Percentiles rank a stretch among this genome's conserved stretches.
Conservation (phyloP, 2,888 invertebrate genomes). For the Tetheella fluctuosa region DNA sequence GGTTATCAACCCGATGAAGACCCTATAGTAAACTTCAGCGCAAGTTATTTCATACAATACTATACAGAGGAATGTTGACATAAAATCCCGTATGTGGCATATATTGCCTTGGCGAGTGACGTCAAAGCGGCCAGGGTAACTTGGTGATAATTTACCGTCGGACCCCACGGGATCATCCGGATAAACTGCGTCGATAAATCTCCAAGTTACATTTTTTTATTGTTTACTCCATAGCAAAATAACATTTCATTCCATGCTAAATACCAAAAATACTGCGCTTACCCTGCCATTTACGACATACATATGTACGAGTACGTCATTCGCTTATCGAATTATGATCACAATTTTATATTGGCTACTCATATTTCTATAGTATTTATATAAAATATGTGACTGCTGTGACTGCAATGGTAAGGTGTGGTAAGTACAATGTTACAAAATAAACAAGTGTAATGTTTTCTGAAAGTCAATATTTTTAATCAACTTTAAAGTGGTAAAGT, state of each 20-base stretch:
- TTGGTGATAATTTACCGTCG: slow-evolving; percentile 58
- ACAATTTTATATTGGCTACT: slow-evolving; percentile 16
- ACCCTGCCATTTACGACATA: slow-evolving; percentile 30
- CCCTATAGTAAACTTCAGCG: neutral
- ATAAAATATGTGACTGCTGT: too few relatives aligned
- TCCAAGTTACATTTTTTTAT: slow-evolving; percentile 50
- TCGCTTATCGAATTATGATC: slow-evolving; percentile 40
- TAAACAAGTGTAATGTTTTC: too few relatives aligned
- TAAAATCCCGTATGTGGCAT: slow-evolving; percentile 4
- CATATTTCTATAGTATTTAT: too few relatives aligned
- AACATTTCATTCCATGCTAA: slow-evolving; percentile 50
- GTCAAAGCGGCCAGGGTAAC: slow-evolving; percentile 31
- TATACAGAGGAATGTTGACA: neutral
- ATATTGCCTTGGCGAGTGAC: slow-evolving; percentile 24
- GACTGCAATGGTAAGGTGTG: too few relatives aligned
- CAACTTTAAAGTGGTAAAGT: too few relatives aligned
- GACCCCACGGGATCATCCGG: slow-evolving; percentile 58
- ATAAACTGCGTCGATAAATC: slow-evolving; percentile 63
- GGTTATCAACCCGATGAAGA: neutral
- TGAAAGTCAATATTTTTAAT: too few relatives aligned
- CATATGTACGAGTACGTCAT: neutral
- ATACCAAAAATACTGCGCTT: slow-evolving; percentile 43
- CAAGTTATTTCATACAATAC: neutral
- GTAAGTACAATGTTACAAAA: too few relatives aligned
- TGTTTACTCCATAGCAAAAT: slow-evolving; percentile 46